A percentile compares a stretch with the other conserved stretches of the same genome.
Conservation (phyloP, 2,113 vertebrate species). For the Nannospalax galili region DNA sequence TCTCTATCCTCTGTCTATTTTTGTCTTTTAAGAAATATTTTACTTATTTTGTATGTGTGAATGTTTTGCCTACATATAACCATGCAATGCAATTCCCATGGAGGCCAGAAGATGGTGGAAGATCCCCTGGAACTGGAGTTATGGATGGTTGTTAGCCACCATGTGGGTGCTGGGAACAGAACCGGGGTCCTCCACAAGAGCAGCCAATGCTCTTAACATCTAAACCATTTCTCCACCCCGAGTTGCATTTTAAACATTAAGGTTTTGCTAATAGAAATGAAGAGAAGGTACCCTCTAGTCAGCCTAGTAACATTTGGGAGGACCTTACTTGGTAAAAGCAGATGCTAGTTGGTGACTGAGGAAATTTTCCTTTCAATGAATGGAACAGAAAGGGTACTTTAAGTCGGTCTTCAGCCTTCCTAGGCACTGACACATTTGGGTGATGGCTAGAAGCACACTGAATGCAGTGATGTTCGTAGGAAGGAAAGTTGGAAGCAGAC, state of each 20-base stretch:
- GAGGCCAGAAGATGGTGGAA: too few species aligned
- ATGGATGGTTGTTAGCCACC: too few species aligned
- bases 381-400: neutral
- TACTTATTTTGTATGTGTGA: too few species aligned
- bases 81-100: too few species aligned
- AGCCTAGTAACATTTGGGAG: neutral
- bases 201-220: too few species aligned
- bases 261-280: neutral
- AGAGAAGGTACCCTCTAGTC: neutral
- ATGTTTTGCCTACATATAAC: too few species aligned
- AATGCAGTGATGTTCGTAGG: neutral
- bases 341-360: neutral
- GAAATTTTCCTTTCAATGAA: neutral
- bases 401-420: neutral
- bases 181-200: too few species aligned
- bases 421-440: neutral
- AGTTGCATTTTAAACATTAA: neutral
- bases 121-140: too few species aligned
- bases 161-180: too few species aligned
- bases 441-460: neutral
- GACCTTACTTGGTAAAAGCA: neutral
- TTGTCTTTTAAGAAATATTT: too few species aligned
- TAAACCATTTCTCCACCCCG: too few species aligned
- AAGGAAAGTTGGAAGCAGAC: neutral
- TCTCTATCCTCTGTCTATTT: too few species aligned